Conservation (phyloP, 2,888 invertebrate species). For the Tethea ocularis region DNA sequence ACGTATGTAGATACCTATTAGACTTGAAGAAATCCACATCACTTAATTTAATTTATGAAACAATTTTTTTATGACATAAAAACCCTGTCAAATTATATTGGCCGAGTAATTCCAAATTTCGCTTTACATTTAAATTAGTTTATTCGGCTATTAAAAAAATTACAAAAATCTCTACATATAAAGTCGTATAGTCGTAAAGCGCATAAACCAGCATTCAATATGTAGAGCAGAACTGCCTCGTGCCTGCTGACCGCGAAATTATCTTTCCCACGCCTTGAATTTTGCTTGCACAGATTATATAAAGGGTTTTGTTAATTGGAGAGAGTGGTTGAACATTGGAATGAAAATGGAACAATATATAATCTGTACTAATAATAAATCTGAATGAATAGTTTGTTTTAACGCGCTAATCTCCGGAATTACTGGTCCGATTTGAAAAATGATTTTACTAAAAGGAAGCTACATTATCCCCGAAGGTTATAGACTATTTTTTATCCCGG, state of each 20-base stretch:
- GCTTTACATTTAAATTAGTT: background rate
- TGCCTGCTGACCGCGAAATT: constrained; percentile 19
- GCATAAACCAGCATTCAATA: constrained; percentile 14
- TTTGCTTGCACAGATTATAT: constrained; percentile 11
- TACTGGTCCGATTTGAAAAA: no score
- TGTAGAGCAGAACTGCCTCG: constrained; percentile 38
- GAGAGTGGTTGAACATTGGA: no score
- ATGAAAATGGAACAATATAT: no score
- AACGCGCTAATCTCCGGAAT: no score
- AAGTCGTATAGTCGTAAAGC: background rate
- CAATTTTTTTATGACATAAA: background rate
- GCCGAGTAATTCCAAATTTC: background rate
- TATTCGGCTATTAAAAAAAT: background rate
- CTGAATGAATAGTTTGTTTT: no score
- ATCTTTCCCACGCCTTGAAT: constrained; percentile 33
- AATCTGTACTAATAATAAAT: no score
- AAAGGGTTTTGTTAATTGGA: constrained; percentile 19
- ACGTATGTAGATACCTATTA: no score
- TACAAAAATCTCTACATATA: background rate
- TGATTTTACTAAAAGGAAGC: no score
- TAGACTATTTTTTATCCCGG: no score
- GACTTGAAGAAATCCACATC: no score
- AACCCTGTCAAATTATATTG: background rate
- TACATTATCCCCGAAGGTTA: no score
- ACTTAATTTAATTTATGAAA: background rate